Percentiles rank a stretch among this genome's conserved stretches.
These are phyloP conservation scores for Notamacropus eugenii DNA, from an alignment of 2,797 vertebrate species.

Conservation along the genomic window DNA sequence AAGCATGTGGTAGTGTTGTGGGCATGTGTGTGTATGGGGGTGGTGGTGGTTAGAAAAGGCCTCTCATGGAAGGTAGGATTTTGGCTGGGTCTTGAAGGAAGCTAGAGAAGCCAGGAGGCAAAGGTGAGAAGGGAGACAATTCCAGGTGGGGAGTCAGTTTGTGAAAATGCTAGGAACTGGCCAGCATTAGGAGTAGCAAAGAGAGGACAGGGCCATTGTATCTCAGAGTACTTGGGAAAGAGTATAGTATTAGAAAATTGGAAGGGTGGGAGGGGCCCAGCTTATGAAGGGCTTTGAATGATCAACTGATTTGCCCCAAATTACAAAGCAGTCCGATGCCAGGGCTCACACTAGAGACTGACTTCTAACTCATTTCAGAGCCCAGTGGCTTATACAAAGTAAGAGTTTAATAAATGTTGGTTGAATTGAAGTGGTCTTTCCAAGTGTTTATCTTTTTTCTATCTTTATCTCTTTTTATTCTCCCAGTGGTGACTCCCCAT, in stretches of 20 bases:
- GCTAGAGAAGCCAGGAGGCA: not conserved
- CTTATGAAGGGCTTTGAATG: not conserved
- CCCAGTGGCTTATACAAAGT: not conserved
- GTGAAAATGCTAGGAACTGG: not conserved
- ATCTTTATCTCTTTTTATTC: not conserved
- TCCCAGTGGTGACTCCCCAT: not conserved
- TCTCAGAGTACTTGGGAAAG: not conserved
- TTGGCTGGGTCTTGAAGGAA: not conserved
- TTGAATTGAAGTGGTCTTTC: not conserved
- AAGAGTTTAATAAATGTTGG: not conserved
- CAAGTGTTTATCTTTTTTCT: not conserved
- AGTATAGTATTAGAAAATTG: not conserved
- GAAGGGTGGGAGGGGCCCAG: not conserved
- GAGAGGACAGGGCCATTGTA: not conserved
- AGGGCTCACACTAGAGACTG: not conserved
- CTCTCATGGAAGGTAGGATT: not conserved
- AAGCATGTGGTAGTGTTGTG: not conserved
- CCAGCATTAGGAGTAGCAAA: not conserved
- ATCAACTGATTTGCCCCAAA: not conserved
- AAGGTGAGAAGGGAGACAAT: not conserved
- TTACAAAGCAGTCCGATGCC: not conserved
- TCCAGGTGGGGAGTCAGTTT: not conserved
- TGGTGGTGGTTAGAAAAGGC: not conserved
- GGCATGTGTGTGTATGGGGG: too few relatives aligned
- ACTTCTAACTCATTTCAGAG: constrained; percentile 3